Evolutionary conservation across 2,888 invertebrate species (phyloP).

Genomic region (Pyrgus malvae): DNA sequence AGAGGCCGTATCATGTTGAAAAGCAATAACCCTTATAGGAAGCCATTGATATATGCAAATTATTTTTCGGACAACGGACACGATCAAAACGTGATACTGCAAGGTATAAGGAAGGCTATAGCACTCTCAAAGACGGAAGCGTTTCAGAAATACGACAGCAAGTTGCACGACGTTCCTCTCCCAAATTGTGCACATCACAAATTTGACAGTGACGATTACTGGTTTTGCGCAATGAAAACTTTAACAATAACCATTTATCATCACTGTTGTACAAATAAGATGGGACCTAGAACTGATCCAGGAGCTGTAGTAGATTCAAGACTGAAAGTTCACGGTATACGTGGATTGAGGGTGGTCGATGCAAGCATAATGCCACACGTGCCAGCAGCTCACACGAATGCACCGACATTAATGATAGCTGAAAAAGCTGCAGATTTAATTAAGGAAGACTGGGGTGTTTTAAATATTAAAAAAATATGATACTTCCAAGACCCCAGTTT

Average conservation of each 20-base stretch:
- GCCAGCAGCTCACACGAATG: conserved; percentile 81
- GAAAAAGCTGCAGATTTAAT: conserved; percentile 81
- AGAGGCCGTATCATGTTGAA: conserved; percentile 82
- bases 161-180: conserved; percentile 75
- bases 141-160: conserved; percentile 76
- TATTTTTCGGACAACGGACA: conserved; percentile 84
- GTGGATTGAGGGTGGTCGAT: conserved; percentile 78
- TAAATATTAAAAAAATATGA: neutral
- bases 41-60: conserved; percentile 85
- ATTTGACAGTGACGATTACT: conserved; percentile 84
- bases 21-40: conserved; percentile 84
- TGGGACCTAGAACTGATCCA: conserved; percentile 74
- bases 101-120: conserved; percentile 70
- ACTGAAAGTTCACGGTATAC: conserved; percentile 72
- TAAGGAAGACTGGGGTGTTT: conserved; percentile 67
- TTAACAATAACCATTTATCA: conserved; percentile 80
- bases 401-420: conserved; percentile 81
- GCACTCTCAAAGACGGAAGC: conserved; percentile 72
- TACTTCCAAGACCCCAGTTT: neutral
- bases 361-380: conserved; percentile 82
- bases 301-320: conserved; percentile 78
- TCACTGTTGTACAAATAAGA: conserved; percentile 78
- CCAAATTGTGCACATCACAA: conserved; percentile 78
- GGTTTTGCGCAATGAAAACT: conserved; percentile 84
- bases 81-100: conserved; percentile 66